Base-by-base conservation (phyloP, 1,140 invertebrate genomes). In the Acromyrmex heyeri region DNA sequence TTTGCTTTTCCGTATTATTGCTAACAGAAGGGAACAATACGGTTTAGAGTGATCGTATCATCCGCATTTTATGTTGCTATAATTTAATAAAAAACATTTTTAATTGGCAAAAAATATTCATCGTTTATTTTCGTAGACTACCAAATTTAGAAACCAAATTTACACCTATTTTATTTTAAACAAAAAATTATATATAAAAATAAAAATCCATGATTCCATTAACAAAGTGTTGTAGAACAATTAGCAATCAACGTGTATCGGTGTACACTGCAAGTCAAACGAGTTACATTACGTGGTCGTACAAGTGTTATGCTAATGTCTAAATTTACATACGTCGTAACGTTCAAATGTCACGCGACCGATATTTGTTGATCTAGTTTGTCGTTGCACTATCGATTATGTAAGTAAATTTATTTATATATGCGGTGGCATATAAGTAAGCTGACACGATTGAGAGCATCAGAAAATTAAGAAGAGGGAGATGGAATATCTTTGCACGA, bases 231-330 rank as follows among this genome's bases (percentile, higher is more conserved):
- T 48, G 8, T 24, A 44, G 44, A 30, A 34, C 38, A 21, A 78
- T 78, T 64, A 78, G 21, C 18, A 48, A 61, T 8, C 16, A 62
- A 27, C 24, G 57, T 30, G 59, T 48, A 62, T 64, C 24, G 24
- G 2, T 24, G 18, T 24, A 38, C 10, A 24, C 21, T 21, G 75
- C 38, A 27, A 48, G 21, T 5, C 16, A 24, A 53, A 34, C 21
- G 24, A 62, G 10, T 62, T 64, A 44, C 14, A 44, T 18, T 48
- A 16, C 10, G 44, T 62, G 18, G 24, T 76, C 18, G 73, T 77
- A 77, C 73, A 77, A 61, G 38, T 64, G 75, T 78, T 64, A 78
- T 78, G 75, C 59, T 78, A 78, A 78, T 64, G 75, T n/a, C 18
- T 10, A 48, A 64, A 78, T 78, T 64, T 78, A 57, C 59, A 78